phyloP scores from a whole-genome alignment of 1,140 invertebrate species.

The Rhopalosiphum maidis region DNA sequence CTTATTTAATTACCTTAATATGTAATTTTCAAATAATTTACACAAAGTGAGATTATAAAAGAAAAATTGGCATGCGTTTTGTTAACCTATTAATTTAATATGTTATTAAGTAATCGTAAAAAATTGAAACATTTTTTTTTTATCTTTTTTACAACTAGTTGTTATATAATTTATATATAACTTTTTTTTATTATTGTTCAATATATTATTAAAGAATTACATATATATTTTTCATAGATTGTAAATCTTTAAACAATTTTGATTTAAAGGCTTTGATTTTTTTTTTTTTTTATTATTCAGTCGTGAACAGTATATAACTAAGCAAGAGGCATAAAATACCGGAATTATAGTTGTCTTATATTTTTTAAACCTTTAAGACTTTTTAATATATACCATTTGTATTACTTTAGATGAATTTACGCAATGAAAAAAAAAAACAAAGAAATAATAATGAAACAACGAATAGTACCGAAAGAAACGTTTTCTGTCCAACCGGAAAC shows the following conservation, averaged over 20 bases:
- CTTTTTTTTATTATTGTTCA: no score
- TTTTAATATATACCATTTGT: not conserved
- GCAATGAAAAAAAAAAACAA: not conserved
- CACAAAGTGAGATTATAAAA: no score
- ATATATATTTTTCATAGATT: not conserved
- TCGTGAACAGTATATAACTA: not conserved
- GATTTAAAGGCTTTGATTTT: not conserved
- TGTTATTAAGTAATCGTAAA: no score
- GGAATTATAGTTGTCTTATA: not conserved
- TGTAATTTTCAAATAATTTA: not conserved
- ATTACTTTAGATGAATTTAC: not conserved
- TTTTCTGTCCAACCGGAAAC: constrained; percentile 10
- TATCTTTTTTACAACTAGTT: no score
- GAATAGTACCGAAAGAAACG: not conserved
- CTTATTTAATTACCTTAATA: not conserved
- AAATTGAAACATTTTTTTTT: no score
- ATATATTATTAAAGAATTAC: no score
- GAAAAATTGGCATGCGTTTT: no score
- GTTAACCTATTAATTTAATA: no score
- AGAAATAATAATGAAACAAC: constrained; percentile 16
- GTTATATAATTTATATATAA: no score
- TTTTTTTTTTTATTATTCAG: no score
- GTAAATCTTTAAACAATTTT: not conserved
- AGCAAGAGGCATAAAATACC: not conserved
- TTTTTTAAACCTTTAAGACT: not conserved